Percentiles rank a stretch among this genome's conserved stretches.
Conservation (phyloP, 64 coral and sea anemone species). For the Trachythela sp. region DNA sequence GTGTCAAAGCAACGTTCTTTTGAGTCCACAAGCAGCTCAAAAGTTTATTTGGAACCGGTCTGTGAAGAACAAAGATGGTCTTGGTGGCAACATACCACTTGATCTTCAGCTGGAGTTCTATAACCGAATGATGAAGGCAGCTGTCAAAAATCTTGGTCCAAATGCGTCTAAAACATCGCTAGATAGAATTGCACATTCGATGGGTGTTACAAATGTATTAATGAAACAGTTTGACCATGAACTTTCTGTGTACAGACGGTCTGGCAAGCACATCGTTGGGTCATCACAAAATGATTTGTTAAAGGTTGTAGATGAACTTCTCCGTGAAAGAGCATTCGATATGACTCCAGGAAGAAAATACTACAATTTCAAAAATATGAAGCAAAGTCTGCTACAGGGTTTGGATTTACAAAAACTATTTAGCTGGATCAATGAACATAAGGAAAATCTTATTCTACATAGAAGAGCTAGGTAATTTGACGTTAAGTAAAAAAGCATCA, state of each 20-base stretch:
- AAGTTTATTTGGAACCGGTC: constrained; percentile 64
- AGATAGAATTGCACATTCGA: constrained; percentile 53
- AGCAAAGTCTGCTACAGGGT: neutral
- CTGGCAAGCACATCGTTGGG: too few species aligned
- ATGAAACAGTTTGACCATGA: constrained; percentile 60
- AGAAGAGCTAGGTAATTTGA: neutral
- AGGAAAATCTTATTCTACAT: neutral
- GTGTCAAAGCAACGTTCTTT: neutral
- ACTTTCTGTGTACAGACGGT: constrained; percentile 35
- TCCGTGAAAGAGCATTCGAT: too few species aligned
- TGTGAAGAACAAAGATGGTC: constrained; percentile 38
- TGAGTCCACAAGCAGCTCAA: constrained; percentile 57
- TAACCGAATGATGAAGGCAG: constrained; percentile 58
- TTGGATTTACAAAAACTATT: neutral
- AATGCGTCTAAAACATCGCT: constrained; percentile 58
- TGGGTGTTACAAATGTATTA: constrained; percentile 54
- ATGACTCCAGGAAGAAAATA: too few species aligned
- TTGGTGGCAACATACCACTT: constrained; percentile 66
- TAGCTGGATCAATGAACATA: neutral
- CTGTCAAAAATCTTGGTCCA: constrained; percentile 55
- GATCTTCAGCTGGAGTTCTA: constrained; percentile 65
- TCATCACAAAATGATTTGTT: too few species aligned
- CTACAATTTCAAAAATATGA: constrained; percentile 36
- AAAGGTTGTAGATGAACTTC: too few species aligned
- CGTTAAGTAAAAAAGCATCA: neutral